Conservation (phyloP, 2,797 vertebrate genomes). For the Sylvia borin region DNA sequence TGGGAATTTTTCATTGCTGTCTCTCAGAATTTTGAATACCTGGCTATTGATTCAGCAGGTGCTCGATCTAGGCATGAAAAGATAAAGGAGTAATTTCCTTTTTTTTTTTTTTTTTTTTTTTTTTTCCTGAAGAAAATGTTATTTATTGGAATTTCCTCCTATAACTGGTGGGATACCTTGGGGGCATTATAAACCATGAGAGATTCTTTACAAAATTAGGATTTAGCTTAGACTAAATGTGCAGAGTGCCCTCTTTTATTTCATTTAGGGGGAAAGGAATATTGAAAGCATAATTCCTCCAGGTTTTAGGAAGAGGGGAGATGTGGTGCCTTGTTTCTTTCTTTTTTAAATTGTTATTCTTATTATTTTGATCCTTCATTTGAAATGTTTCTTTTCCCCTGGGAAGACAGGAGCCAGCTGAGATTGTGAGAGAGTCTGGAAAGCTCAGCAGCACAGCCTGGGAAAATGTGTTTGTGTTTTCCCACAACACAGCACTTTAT, state of each 20-base stretch:
- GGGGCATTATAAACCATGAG: background rate
- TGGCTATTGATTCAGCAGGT: background rate
- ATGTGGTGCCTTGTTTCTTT: background rate
- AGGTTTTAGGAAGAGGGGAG: background rate
- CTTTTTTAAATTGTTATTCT: background rate
- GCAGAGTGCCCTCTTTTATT: background rate
- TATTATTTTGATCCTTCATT: background rate
- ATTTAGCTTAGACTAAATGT: background rate
- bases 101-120: background rate
- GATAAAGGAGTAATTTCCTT: background rate
- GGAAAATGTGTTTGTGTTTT: slow-evolving; percentile 22
- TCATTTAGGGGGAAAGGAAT: background rate
- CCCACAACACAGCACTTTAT: background rate
- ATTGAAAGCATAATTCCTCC: background rate
- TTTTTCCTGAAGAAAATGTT: background rate
- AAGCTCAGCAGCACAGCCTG: slow-evolving; percentile 20
- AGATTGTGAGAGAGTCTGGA: background rate
- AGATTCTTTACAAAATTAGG: background rate
- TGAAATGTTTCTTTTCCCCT: slow-evolving; percentile 5
- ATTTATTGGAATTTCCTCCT: background rate
- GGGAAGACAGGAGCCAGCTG: background rate
- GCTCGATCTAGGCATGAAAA: background rate
- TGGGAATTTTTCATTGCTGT: background rate
- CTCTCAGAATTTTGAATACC: accelerated
- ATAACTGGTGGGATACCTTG: background rate